Base-by-base conservation (phyloP, 2,113 vertebrate species). In the Connochaetes taurinus region DNA sequence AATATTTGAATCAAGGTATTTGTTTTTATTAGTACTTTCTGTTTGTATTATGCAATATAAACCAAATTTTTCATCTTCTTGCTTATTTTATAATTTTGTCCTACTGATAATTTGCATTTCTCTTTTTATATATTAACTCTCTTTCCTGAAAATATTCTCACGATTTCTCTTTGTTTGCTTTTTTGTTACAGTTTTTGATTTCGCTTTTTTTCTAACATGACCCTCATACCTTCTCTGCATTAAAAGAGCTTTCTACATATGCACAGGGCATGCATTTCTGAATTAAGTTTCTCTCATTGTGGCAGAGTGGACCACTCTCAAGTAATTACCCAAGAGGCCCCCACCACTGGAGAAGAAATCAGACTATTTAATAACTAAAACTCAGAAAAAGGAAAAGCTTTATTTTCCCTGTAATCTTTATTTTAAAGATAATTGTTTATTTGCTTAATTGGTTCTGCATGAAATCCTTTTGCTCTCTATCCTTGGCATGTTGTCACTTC, bases 401-500 rank as follows among this genome's bases (percentile, higher is more conserved):
- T 95, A 86, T 88, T 97, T 97, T 89, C 21, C 57, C 52, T 90
- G 43, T 97, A 96, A 97, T 96, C 98, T 92, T 97, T 92, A 53
- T 74, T 97, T 93, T 97, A 96, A 90, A 67, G 74, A 76, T 98
- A 98, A 98, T 94, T 98, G 93, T 98, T 98, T 98, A 97, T 98
- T 98, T 98, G 97, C 95, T 95, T 98, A 98, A 98, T 98, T 98
- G 97, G 98, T 98, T 99, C 97, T 97, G 96, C 98, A 97, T 97
- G 97, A 98, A 98, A 80, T 98, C 13, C 21, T 98, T 97, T 90
- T 97, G 11, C 64, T 97, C 27, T 97, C 96, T 98, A 17, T 97
- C 50, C 60, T 50, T 95, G 96, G 88, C 94, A 88, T 97, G 92
- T 97, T 99, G 98, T 98, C 98, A 97, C 92, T 97, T 94, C 31